Conservation (phyloP, 2,113 vertebrate species). For the Tragelaphus scriptus region DNA sequence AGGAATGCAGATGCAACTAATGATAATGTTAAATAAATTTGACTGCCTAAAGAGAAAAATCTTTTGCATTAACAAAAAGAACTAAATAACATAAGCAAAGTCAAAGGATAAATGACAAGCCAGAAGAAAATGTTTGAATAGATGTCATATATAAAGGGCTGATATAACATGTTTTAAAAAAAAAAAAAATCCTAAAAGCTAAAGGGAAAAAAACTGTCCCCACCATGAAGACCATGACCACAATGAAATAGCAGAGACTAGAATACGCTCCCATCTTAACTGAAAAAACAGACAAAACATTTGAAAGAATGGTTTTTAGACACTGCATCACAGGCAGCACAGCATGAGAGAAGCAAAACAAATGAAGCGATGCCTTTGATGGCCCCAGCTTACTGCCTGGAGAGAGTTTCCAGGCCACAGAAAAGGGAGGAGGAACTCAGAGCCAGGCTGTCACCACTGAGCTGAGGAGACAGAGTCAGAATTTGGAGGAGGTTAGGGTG, state of each 20-base stretch:
- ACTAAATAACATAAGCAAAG: background rate
- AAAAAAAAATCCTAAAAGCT: background rate
- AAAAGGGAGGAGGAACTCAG: background rate
- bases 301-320: background rate
- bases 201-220: background rate
- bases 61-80: background rate
- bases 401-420: background rate
- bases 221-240: background rate
- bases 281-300: background rate
- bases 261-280: background rate
- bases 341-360: background rate
- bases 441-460: background rate
- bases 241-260: background rate
- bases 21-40: background rate
- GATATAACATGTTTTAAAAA: background rate
- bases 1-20: background rate
- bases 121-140: background rate
- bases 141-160: background rate
- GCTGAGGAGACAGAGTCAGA: background rate
- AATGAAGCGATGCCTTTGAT: background rate
- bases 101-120: background rate
- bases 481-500: background rate
- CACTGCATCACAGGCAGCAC: background rate
- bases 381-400: background rate
- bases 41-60: background rate